Base-by-base conservation (phyloP, 2,113 vertebrate species). In the Mixornis gularis region DNA sequence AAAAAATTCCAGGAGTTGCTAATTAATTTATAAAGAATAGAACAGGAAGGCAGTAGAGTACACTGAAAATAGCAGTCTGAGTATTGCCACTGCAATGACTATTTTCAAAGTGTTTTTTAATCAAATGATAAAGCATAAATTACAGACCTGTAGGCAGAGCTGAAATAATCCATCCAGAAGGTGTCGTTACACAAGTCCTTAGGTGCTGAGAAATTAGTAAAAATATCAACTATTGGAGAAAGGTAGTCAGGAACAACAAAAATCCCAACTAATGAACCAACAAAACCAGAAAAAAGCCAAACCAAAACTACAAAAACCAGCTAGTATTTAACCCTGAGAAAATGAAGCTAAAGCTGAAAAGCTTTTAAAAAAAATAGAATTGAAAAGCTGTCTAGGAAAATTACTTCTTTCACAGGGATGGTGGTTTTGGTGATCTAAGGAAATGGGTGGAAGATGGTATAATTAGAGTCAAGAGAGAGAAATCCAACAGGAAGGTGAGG, bases 121-220 rank as follows among this genome's bases (percentile, higher is more conserved):
- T 94, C 81, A 91, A 97, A 66, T 80, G 55, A 17, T 95, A 96
- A 94, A 96, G 83, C 49, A 24, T 95, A 96, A 74, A 94, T 94
- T 25, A 94, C 85, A 73, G 79, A 89, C 41, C 84, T 95, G 44
- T 90, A 91, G 21, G 82, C 55, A 29, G 94, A 97, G 58, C 94
- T 97, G 65, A 95, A 95, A 88, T 96, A 94, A 32, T 89, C 93
- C 21, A 88, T 66, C 85, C 94, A 93, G 63, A 95, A 90, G 43
- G 86, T 87, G n/a, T 30, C 69, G 85, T 92, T 94, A 69, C 89
- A 94, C 27, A 95, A 40, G 65, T 79, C 71, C 55, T 92, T 89
- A 49, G 72, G 70, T 7, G 51, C 58, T 70, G 69, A 86, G 29
- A 96, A 97, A 48, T 93, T 94, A 34, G 87, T 52, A 56, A 95